Percentiles rank a stretch among this genome's conserved stretches.
These are phyloP conservation scores for Lycorma delicatula DNA, from an alignment of 1,140 invertebrate species.

Conservation along the genomic window DNA sequence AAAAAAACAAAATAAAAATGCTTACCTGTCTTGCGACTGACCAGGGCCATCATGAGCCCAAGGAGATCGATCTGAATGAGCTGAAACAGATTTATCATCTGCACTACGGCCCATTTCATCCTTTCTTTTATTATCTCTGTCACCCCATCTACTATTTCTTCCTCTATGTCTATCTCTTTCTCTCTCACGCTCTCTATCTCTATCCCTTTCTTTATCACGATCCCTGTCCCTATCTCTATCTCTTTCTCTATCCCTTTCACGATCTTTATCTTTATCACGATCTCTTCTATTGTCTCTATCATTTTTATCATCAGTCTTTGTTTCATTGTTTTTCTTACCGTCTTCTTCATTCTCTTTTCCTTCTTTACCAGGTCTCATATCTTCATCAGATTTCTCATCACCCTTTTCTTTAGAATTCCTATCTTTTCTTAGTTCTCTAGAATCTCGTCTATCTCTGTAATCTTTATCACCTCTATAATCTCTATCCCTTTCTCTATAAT, in stretches of 20 bases:
- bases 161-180: conserved; percentile 22
- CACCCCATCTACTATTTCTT: conserved; percentile 11
- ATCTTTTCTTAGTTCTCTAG: too few relatives aligned
- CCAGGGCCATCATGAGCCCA: too few relatives aligned
- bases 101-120: too few relatives aligned
- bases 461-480: conserved; percentile 23
- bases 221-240: conserved; percentile 19
- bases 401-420: conserved; percentile 35
- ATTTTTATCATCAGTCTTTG: conserved; percentile 25
- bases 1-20: too few relatives aligned
- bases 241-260: conserved; percentile 27
- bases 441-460: conserved; percentile 27
- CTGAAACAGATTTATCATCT: too few relatives aligned
- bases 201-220: conserved; percentile 34
- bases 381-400: conserved; percentile 28
- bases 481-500: conserved; percentile 21
- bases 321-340: conserved; percentile 33
- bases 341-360: conserved; percentile 34
- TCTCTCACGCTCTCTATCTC: conserved; percentile 21
- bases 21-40: too few relatives aligned
- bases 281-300: conserved; percentile 25
- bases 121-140: conserved; percentile 21
- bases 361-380: conserved; percentile 27
- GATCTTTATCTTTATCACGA: conserved; percentile 21
- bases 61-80: too few relatives aligned